Evolutionary conservation across 2,113 vertebrate species (phyloP), one percentile per base, ranked within the genome.

Genomic region (Lampris incognitus): DNA sequence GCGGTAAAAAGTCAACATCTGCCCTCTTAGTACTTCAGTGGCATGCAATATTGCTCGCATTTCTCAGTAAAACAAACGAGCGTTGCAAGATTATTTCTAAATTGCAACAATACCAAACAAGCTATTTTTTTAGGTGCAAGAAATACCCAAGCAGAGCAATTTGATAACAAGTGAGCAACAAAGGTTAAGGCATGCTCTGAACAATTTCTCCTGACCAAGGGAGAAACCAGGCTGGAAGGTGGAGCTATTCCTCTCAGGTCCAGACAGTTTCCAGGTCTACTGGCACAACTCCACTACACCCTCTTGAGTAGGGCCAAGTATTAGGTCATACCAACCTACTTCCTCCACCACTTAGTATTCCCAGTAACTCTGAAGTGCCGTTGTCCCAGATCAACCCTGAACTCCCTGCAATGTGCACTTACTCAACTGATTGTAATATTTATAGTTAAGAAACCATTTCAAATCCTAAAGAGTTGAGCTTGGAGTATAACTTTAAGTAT

Each of bases 371-470:
- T 66, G 0, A 57, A 10, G 5, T 36, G 69, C n/a, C 52, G 6
- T n/a, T 10, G 51, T 58, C 76, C 85, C 87, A 88, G 84, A 90
- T 87, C 85, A 88, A 83, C 80, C 74, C 84, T 77, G 68, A 78
- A 85, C 77, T 54, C 70, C 76, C 24, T 58, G 64, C 66, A 66
- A 65, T 69, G 44, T 8, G 52, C 6, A 56, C 51, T 8, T 6
- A 11, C 44, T 59, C 1, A 48, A 55, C 24, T 58, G 7, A 58
- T 7, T 58, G 36, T 24, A 58, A 24, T 58, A 54, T 54, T 11
- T 9, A 39, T 7, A 58, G 39, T 57, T 49, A 4, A 7, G 50
- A 65, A 41, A 4, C 13, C 2, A 13, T 13, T 13, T 11, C 13
- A 54, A 54, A 54, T 54, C 51, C 13, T 4, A 9, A 54, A 54